These are phyloP conservation scores for Microtus ochrogaster DNA, from an alignment of 2,113 vertebrate species.

Conservation along the genomic window DNA sequence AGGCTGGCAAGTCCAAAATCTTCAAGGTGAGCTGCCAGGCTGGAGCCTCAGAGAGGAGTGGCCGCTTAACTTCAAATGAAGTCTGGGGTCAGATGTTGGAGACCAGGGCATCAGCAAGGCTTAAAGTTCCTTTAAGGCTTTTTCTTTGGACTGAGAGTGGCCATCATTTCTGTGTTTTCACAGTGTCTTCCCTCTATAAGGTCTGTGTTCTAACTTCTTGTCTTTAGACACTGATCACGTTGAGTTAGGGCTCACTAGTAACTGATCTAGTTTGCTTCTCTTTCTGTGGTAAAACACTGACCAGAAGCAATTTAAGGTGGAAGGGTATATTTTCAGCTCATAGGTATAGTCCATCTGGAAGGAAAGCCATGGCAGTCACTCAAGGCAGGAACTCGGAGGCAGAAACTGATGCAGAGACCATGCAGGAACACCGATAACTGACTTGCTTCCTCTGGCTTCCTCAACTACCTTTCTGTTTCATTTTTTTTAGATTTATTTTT, in stretches of 20 bases:
- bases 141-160: neutral
- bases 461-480: neutral
- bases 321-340: neutral
- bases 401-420: neutral
- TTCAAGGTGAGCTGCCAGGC: neutral
- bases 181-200: neutral
- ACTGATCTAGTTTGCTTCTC: neutral
- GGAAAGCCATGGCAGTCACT: neutral
- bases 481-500: neutral
- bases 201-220: neutral
- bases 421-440: neutral
- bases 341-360: neutral
- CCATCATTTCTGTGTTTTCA: neutral
- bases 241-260: neutral
- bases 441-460: neutral
- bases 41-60: neutral
- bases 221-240: neutral
- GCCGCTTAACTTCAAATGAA: neutral
- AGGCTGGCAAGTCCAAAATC: neutral
- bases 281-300: neutral
- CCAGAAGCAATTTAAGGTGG: neutral
- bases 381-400: neutral
- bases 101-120: neutral
- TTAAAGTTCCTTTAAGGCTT: neutral
- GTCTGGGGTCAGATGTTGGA: neutral